These are phyloP conservation scores for Prietella phreatophila DNA, from an alignment of 2,113 vertebrate genomes.

Conservation along the genomic window DNA sequence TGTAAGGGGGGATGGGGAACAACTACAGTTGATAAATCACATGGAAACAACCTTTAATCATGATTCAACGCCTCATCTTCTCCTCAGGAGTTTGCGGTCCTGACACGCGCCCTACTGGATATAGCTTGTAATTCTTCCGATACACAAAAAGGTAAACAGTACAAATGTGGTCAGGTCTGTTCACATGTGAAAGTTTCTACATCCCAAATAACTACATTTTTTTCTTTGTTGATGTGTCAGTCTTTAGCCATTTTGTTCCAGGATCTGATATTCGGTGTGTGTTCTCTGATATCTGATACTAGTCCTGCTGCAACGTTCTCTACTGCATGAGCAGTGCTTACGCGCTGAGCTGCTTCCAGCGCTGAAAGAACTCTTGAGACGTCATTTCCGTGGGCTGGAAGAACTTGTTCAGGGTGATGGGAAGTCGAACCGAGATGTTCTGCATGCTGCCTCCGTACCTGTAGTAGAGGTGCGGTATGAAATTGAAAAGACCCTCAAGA, in stretches of 20 bases:
- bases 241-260: background rate
- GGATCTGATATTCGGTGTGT: background rate
- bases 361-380: slow-evolving; percentile 90
- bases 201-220: background rate
- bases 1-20: slow-evolving; percentile 46
- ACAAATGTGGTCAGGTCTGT: background rate
- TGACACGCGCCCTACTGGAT: background rate
- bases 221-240: background rate
- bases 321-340: background rate
- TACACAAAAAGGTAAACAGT: background rate
- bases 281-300: background rate
- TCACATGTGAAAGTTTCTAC: background rate
- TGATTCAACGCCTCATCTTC: background rate
- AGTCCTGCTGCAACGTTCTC: background rate
- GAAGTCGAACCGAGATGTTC: slow-evolving; percentile 84
- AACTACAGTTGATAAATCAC: background rate
- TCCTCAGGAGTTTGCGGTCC: background rate
- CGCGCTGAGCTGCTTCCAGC: slow-evolving; percentile 89
- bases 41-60: background rate
- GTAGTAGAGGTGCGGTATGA: background rate
- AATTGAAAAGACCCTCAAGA: no score
- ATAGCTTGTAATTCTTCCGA: background rate
- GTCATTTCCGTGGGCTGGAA: slow-evolving; percentile 91
- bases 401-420: slow-evolving; percentile 91
- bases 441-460: slow-evolving; percentile 89